A percentile compares a stretch with the other conserved stretches of the same genome.
Conservation (phyloP, 2,888 invertebrate genomes). For the Eurytoma californica region DNA sequence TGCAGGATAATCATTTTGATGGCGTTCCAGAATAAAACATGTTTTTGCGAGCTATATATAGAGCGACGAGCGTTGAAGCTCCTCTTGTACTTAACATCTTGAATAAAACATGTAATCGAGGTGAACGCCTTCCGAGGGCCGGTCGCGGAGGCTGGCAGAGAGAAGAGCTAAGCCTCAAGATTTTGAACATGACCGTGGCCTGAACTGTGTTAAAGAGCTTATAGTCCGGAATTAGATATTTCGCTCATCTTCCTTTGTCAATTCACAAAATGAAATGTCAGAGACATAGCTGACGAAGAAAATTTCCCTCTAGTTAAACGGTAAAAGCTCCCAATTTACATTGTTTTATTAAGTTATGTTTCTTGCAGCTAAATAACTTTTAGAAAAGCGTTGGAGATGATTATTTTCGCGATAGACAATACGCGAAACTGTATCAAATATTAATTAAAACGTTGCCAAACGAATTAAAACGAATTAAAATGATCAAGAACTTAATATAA, state of each 20-base stretch:
- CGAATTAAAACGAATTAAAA: no score
- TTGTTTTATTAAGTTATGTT: not conserved
- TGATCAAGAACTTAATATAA: no score
- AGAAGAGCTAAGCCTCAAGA: constrained; percentile 39
- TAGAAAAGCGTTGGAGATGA: no score
- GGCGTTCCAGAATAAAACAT: constrained; percentile 21
- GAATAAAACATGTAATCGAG: constrained; percentile 58
- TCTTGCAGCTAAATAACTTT: no score
- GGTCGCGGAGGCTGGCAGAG: not conserved
- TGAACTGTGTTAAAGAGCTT: constrained; percentile 48
- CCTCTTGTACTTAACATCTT: constrained; percentile 45
- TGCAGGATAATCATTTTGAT: constrained; percentile 37
- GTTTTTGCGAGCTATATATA: constrained; percentile 19
- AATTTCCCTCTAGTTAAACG: not conserved
- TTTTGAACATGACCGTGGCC: constrained; percentile 47
- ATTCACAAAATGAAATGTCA: constrained; percentile 41
- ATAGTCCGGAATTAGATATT: constrained; percentile 37
- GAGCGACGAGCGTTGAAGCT: constrained; percentile 5
- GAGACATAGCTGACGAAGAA: not conserved
- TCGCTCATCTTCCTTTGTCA: constrained; percentile 31
- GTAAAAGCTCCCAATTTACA: not conserved
- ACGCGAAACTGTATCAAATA: no score
- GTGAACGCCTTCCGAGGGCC: constrained; percentile 51
- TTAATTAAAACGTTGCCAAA: no score
- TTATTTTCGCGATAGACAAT: no score